A percentile compares a stretch with the other conserved stretches of the same genome.
Conservation (phyloP, 1,140 invertebrate species). For the Arion vulgaris region DNA sequence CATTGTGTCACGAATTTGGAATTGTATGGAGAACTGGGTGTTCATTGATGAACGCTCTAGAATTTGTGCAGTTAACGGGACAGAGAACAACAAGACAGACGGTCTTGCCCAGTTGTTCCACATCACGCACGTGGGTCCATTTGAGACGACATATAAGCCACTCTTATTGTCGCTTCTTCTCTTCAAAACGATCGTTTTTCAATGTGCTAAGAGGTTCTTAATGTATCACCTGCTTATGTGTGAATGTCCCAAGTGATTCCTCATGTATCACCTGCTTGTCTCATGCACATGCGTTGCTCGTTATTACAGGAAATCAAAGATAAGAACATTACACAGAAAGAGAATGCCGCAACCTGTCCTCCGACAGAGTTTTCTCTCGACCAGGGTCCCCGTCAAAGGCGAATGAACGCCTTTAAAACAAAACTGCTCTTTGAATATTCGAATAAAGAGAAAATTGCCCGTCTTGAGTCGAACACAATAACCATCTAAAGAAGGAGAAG, state of each 20-base stretch:
- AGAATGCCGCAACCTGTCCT: conserved; percentile 8
- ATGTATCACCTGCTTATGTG: conserved; percentile 26
- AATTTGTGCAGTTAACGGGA: conserved; percentile 23
- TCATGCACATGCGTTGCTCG: conserved; percentile 12
- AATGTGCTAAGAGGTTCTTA: conserved; percentile 1
- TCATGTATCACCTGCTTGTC: background rate
- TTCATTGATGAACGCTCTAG: background rate
- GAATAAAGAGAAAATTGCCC: conserved; percentile 27
- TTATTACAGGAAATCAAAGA: conserved; percentile 26
- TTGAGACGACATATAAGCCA: conserved; percentile 11
- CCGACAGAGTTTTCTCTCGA: background rate
- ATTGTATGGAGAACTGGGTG: background rate
- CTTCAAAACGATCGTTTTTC: conserved; percentile 8
- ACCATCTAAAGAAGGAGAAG: background rate
- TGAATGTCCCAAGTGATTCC: background rate
- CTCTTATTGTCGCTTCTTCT: conserved; percentile 9
- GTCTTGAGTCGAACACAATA: background rate
- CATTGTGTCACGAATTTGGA: conserved; percentile 14
- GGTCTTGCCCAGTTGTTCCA: background rate
- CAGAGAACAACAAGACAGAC: background rate
- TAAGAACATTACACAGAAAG: conserved; percentile 6
- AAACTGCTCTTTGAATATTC: conserved; percentile 2
- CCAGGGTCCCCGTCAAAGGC: conserved; percentile 2
- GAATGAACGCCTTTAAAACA: conserved; percentile 27
- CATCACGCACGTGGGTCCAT: background rate